Conservation (phyloP, 2,888 invertebrate genomes). For the Cerastoderma edule region DNA sequence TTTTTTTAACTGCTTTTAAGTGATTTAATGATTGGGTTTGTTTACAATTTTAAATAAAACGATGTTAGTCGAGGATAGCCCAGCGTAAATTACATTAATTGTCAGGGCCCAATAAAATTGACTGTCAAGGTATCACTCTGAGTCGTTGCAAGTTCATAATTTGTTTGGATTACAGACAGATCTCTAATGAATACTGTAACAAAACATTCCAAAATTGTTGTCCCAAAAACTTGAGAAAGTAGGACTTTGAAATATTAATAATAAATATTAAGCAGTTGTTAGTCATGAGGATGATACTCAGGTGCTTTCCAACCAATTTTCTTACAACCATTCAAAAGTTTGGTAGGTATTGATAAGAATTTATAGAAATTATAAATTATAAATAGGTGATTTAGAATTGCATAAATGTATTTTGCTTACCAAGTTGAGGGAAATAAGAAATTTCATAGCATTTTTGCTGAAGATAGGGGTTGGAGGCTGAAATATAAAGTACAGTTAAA, state of each 20-base stretch:
- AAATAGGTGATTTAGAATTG: too few relatives aligned
- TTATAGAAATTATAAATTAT: neutral
- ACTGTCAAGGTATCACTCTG: too few relatives aligned
- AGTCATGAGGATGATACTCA: neutral
- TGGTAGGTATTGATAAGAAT: neutral
- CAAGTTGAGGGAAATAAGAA: slow-evolving; percentile 8
- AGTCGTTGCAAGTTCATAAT: too few relatives aligned
- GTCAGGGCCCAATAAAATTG: too few relatives aligned
- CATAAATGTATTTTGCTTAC: slow-evolving; percentile 4
- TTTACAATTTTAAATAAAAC: neutral
- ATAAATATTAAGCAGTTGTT: too few relatives aligned
- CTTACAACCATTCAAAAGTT: neutral
- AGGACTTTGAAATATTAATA: too few relatives aligned
- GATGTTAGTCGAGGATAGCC: too few relatives aligned
- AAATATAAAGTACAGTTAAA: neutral
- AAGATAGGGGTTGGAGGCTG: neutral
- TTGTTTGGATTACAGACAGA: too few relatives aligned
- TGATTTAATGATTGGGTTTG: neutral
- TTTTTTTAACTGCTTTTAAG: neutral
- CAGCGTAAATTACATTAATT: too few relatives aligned
- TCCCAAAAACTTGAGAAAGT: neutral
- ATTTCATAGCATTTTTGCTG: slow-evolving; percentile 12
- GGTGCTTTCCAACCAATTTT: neutral
- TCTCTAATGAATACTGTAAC: too few relatives aligned
- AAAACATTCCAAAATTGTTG: neutral